These are phyloP conservation scores for Gerris buenoi DNA, from an alignment of 1,140 invertebrate species.

Conservation along the genomic window DNA sequence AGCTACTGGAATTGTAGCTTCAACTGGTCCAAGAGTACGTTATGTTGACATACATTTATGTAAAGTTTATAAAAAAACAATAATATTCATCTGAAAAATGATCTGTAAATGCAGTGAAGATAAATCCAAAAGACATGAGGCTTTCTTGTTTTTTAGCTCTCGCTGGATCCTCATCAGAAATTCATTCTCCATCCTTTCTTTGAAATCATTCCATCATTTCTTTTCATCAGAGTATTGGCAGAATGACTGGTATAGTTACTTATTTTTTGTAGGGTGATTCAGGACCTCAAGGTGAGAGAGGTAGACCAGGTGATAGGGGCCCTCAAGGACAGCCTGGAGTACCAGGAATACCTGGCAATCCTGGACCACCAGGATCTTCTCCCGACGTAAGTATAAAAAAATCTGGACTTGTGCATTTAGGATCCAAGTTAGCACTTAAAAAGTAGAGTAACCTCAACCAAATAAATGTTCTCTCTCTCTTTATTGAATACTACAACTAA, in stretches of 20 bases:
- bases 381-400: conserved; percentile 49
- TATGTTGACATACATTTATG: too few relatives aligned
- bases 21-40: neutral
- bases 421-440: neutral
- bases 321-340: conserved; percentile 43
- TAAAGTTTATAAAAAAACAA: too few relatives aligned
- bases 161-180: too few relatives aligned
- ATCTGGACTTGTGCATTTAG: neutral
- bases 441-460: neutral
- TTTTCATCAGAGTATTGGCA: neutral
- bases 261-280: conserved; percentile 31
- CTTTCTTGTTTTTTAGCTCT: conserved; percentile 20
- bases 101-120: conserved; percentile 22
- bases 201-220: neutral
- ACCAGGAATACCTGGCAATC: conserved; percentile 49
- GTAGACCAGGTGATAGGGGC: conserved; percentile 42
- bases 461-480: neutral
- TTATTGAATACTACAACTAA: neutral
- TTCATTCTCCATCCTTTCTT: too few relatives aligned
- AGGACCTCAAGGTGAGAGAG: conserved; percentile 39
- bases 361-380: conserved; percentile 50
- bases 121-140: conserved; percentile 24
- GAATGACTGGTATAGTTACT: neutral
- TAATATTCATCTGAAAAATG: too few relatives aligned
- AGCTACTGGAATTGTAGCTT: neutral